Conservation (phyloP, 2,888 invertebrate genomes). For the Dioctria rufipes region DNA sequence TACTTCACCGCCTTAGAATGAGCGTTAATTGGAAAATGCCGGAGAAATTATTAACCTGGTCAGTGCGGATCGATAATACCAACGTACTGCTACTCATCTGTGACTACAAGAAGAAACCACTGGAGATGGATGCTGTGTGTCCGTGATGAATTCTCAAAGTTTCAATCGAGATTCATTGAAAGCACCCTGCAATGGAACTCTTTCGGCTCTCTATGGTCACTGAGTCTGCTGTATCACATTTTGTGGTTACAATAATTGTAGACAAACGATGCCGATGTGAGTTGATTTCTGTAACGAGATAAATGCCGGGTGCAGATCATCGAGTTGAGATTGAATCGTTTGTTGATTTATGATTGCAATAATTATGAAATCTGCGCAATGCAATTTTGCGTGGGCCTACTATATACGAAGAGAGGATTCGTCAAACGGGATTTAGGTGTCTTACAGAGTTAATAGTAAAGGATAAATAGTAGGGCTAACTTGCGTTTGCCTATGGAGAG, state of each 20-base stretch:
- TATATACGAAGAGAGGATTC: too few relatives aligned
- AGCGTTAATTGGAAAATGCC: constrained; percentile 46
- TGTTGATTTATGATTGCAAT: constrained; percentile 48
- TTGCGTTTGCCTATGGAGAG: too few relatives aligned
- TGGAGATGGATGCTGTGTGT: not conserved
- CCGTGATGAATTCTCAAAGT: constrained; percentile 9
- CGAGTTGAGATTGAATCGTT: constrained; percentile 36
- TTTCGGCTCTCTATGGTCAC: not conserved
- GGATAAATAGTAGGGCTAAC: too few relatives aligned
- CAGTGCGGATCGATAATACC: constrained; percentile 21
- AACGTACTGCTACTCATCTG: constrained; percentile 1
- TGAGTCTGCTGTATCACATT: constrained; percentile 6
- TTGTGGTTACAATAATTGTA: constrained; percentile 21
- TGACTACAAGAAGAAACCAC: constrained; percentile 9
- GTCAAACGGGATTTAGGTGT: too few relatives aligned
- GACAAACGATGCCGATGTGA: not conserved
- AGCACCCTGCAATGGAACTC: not conserved
- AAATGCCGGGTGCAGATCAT: constrained; percentile 46
- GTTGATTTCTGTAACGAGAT: constrained; percentile 46
- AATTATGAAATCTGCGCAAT: constrained; percentile 27
- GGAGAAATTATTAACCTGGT: constrained; percentile 41
- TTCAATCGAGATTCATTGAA: not conserved
- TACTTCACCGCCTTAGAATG: constrained; percentile 19
- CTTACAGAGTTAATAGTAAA: too few relatives aligned
- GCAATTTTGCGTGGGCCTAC: not conserved